Percentiles rank a stretch among this genome's conserved stretches.
phyloP scores from a whole-genome alignment of 2,797 vertebrate genomes.

The Lagorchestes hirsutus region DNA sequence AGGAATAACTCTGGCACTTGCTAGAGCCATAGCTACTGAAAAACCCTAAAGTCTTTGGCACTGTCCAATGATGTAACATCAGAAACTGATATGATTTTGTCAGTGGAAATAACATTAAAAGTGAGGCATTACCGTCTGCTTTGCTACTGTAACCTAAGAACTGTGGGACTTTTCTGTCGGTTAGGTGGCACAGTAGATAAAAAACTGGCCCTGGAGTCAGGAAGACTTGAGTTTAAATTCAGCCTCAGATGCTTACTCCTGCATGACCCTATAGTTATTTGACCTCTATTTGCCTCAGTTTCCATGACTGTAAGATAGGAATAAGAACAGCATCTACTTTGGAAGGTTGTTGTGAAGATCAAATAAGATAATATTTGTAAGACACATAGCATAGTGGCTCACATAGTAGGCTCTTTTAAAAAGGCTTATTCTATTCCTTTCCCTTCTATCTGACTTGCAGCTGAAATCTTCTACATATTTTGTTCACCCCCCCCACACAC shows the following conservation, averaged over 20 bases:
- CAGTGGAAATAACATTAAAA: not conserved
- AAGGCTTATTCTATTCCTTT: not conserved
- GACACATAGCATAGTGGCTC: not conserved
- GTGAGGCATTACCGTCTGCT: not conserved
- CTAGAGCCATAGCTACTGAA: not conserved
- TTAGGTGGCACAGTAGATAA: not conserved
- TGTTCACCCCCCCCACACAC: not conserved
- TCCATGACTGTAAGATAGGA: not conserved
- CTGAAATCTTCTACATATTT: not conserved
- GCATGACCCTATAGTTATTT: not conserved
- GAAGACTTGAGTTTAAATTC: not conserved
- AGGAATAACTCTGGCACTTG: not conserved
- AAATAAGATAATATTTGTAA: not conserved
- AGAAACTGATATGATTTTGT: not conserved
- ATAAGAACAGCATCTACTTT: not conserved
- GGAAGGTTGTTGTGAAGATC: not conserved
- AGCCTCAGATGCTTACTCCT: not conserved
- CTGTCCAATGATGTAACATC: not conserved
- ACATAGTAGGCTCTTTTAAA: not conserved
- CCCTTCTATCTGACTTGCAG: not conserved
- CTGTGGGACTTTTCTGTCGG: not conserved
- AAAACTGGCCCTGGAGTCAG: not conserved
- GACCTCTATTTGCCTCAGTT: not conserved
- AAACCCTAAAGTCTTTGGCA: not conserved
- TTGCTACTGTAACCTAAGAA: not conserved